Base-by-base conservation (phyloP, 2,888 invertebrate genomes). In the Drosophila peninsularis region DNA sequence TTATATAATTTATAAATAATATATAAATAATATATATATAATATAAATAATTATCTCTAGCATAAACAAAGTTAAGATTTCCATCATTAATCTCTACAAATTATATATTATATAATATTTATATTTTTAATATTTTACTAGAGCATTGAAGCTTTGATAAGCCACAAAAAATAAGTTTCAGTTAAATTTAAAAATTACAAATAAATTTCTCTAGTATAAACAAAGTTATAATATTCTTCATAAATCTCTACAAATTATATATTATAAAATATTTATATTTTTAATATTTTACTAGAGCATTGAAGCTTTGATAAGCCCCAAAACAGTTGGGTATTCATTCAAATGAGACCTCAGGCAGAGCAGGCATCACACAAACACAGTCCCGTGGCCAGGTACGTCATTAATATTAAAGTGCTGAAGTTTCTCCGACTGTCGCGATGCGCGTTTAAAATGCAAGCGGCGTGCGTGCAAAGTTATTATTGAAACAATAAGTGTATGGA, bases 371-470 rank as follows among this genome's bases (percentile, higher is more conserved):
- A 52, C 57, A 62, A 61, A 49, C 39, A 45, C 41, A 56, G 21
- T 39, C n/a, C 34, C 55, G 6, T 47, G 36, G 19, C 10, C 41
- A 44, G 45, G 57, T 41, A 50, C 14, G 39, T 42, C 67, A 72
- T 82, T 79, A 78, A 75, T 62, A 68, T 78, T 62, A 69, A 76
- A 52, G 68, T 78, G 65, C 62, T 67, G 67, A 72, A 58, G 67
- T 80, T 75, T 78, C 80, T 45, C 65, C 56, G 52, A 32, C 41
- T 30, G 39, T 34, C 42, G 68, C 47, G 47, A 24, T 11, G 9
- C 55, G 60, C 63, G 72, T 77, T 86, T 83, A 67, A 75, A 74
- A 83, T 83, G 81, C 82, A 81, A 42, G 13, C 42, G 47, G 63
- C 71, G 56, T 62, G 62, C 44, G 13, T 10, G 27, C 54, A 30